These are phyloP conservation scores for Pseudopleuronectes americanus DNA, from an alignment of 2,797 vertebrate genomes.

Conservation along the genomic window DNA sequence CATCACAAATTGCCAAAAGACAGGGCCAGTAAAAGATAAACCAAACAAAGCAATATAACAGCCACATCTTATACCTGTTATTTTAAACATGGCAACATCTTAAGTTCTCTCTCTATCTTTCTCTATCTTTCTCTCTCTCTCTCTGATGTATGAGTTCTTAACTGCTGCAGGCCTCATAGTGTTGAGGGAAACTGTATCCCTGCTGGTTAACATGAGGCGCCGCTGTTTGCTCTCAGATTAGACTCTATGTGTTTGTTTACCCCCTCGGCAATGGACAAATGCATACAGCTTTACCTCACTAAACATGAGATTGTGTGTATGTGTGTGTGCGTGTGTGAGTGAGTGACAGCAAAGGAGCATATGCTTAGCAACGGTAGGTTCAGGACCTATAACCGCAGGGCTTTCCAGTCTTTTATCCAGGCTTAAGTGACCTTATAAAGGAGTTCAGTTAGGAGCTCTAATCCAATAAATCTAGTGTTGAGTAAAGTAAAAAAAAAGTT, in stretches of 20 bases:
- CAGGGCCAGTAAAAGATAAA: not conserved
- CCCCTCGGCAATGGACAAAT: slow-evolving; percentile 61
- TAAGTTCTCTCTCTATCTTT: not conserved
- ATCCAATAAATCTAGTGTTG: not conserved
- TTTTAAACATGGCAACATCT: not conserved
- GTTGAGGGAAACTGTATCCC: slow-evolving; percentile 54
- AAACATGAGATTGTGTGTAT: slow-evolving; percentile 28
- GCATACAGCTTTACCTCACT: slow-evolving; percentile 51
- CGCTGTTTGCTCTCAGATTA: slow-evolving; percentile 68
- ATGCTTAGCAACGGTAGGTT: slow-evolving; percentile 24
- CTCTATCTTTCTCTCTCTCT: not conserved
- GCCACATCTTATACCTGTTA: not conserved
- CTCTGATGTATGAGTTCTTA: slow-evolving; percentile 14
- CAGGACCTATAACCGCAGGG: slow-evolving; percentile 25
- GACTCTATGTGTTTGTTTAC: slow-evolving; percentile 66
- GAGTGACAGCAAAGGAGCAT: slow-evolving; percentile 18
- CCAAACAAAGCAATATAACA: not conserved
- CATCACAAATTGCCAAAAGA: not conserved
- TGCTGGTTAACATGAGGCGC: slow-evolving; percentile 63
- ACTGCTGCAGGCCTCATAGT: slow-evolving; percentile 35
- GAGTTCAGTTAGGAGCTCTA: slow-evolving; percentile 12
- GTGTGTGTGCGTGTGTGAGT: slow-evolving; percentile 12
- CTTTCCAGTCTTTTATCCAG: slow-evolving; percentile 30
- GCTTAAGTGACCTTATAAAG: not conserved
- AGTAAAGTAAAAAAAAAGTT: not conserved